phyloP scores from a whole-genome alignment of 2,888 invertebrate genomes.

The Epinotia bilunana region DNA sequence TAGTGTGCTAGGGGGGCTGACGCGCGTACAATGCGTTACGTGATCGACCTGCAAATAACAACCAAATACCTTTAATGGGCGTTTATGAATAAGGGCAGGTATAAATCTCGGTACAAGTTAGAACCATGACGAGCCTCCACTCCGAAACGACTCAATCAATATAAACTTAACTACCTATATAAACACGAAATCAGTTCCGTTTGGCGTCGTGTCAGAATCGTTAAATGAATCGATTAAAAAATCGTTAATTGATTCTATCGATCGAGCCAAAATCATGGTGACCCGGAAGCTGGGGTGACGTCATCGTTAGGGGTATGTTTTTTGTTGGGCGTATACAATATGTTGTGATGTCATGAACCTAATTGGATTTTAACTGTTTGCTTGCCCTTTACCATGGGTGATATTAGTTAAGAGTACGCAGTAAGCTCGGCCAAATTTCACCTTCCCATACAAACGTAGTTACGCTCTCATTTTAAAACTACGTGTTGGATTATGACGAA shows the following conservation, averaged over 20 bases:
- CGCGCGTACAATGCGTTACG: no score
- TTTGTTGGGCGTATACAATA: background rate
- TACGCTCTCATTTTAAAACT: no score
- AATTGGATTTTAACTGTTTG: background rate
- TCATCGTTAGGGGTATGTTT: conserved; percentile 30
- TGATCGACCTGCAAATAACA: no score
- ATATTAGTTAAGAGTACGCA: no score
- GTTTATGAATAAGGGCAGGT: background rate
- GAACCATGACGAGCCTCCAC: background rate
- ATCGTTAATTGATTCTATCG: conserved; percentile 64
- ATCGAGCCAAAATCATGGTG: conserved; percentile 50
- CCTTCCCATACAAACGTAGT: no score
- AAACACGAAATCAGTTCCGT: conserved; percentile 55
- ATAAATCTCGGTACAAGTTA: background rate
- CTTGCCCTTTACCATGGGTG: background rate
- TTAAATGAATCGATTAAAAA: conserved; percentile 53
- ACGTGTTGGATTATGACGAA: no score
- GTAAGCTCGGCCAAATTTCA: no score
- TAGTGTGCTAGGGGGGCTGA: no score
- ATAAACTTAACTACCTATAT: conserved; percentile 46
- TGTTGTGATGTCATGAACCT: conserved; percentile 7
- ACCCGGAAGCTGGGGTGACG: conserved; percentile 47
- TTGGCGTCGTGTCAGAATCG: conserved; percentile 51
- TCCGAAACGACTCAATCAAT: conserved; percentile 22
- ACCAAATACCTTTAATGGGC: background rate